Evolutionary conservation across 2,888 invertebrate genomes (phyloP), one percentile per base, ranked within the genome.

Genomic region (Papilio protenor): DNA sequence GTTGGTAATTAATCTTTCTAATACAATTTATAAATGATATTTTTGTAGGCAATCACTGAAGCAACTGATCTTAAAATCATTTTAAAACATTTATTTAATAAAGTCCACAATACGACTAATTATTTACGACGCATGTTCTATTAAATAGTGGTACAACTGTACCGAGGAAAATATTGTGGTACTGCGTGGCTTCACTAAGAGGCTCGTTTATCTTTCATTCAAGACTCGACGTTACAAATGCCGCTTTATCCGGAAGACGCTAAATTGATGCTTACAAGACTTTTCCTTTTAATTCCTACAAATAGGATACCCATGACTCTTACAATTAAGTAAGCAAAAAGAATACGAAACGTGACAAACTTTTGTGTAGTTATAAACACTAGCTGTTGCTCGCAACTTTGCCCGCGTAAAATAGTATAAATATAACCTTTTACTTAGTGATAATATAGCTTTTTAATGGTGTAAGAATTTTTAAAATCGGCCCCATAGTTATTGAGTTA

Each of bases 121-220:
- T 21, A 14, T 40, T 11, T 40, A 40, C n/a, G n/a, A 8, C 33
- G n/a, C n/a, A 10, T n/a, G 11, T 40, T 66, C 40, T 40, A 61
- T 0, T 61, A 61, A 61, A 64, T 18, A 64, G 16, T 33, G 21
- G 66, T 40, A 66, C 40, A 14, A 64, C 40, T 66, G 66, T 40
- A 66, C 10, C 14, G 18, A 66, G 66, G 33, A 40, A 40, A 40
- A 40, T 66, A 66, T 66, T 66, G 33, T 66, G 14, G 16, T 40
- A 40, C 10, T 23, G 16, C 49, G 27, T 27, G 18, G 61, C 59
- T 59, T 61, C 61, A 18, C 61, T 74, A 49, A 74, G 61, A 57
- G 73, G 21, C 74, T 74, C 61, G 61, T 74, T 74, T 61, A 64
- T 49, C 61, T 74, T 64, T 64, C 49, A 74, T 74, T 64, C 74